Percentiles rank a stretch among this genome's conserved stretches.
Evolutionary conservation across 2,888 invertebrate species (phyloP).

Genomic region (Amaurobius ferox): DNA sequence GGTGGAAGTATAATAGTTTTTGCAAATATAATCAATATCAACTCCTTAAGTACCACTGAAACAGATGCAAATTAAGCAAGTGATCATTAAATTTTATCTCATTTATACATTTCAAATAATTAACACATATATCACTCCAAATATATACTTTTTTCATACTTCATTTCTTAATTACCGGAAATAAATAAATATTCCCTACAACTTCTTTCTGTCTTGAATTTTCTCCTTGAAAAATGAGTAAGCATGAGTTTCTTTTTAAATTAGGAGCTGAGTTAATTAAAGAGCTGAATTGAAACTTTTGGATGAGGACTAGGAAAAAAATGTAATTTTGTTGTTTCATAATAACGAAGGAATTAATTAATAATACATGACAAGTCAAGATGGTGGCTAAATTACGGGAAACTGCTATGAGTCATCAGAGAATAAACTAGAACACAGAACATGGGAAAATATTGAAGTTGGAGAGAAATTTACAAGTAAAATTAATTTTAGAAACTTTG

Average conservation of each 20-base stretch:
- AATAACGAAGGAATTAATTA: conserved; percentile 61
- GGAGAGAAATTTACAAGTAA: no score
- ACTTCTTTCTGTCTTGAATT: neutral
- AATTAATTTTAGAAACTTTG: no score
- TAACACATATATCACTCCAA: neutral
- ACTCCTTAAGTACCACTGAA: neutral
- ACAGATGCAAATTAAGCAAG: neutral
- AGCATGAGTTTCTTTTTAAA: conserved; percentile 28
- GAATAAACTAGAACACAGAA: neutral
- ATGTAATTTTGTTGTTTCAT: conserved; percentile 11
- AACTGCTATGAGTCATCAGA: conserved; percentile 50
- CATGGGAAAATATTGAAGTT: neutral
- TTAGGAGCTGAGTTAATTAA: conserved; percentile 41
- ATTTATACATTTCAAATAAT: neutral
- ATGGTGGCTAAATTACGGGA: conserved; percentile 53
- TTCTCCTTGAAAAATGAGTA: neutral
- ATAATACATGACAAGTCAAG: conserved; percentile 54
- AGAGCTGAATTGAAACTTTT: neutral
- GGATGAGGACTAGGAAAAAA: conserved; percentile 10
- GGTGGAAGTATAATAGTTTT: no score
- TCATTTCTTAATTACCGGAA: conserved; percentile 5
- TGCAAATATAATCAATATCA: neutral
- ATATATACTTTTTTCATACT: neutral
- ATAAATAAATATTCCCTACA: neutral
- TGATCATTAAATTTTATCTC: neutral